Evolutionary conservation across 2,113 vertebrate genomes (phyloP).

Genomic region (Colaptes auratus): DNA sequence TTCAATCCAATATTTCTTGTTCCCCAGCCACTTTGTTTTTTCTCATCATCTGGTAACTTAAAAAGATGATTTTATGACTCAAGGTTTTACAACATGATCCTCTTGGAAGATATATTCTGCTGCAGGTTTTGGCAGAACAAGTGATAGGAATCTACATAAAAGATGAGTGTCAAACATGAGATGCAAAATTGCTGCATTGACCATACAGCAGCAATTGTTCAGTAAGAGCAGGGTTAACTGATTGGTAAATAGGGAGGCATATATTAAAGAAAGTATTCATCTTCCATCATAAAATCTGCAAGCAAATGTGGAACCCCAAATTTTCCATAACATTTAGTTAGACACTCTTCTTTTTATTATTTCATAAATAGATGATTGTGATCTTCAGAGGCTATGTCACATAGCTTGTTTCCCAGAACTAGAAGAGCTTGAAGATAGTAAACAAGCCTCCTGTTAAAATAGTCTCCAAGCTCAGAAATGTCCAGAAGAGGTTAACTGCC

Average conservation of each 20-base stretch:
- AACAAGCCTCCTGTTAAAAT: slow-evolving; percentile 15
- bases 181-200: neutral
- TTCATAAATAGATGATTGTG: neutral
- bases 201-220: neutral
- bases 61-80: neutral
- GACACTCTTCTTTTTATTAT: neutral
- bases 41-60: neutral
- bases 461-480: slow-evolving; percentile 19
- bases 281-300: slow-evolving; percentile 16
- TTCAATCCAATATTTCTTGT: neutral
- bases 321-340: neutral
- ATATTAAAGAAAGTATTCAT: neutral
- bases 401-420: neutral
- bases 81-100: neutral
- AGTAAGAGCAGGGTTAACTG: neutral
- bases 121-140: slow-evolving; percentile 9
- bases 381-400: neutral
- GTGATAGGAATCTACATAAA: neutral
- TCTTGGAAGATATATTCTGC: slow-evolving; percentile 7
- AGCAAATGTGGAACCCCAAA: neutral
- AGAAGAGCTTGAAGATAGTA: neutral
- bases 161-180: slow-evolving; percentile 7
- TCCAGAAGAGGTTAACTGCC: neutral
- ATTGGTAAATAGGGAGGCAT: neutral
- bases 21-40: neutral